Conservation (phyloP, 2,797 vertebrate genomes). For the Protosalanx chinensis region DNA sequence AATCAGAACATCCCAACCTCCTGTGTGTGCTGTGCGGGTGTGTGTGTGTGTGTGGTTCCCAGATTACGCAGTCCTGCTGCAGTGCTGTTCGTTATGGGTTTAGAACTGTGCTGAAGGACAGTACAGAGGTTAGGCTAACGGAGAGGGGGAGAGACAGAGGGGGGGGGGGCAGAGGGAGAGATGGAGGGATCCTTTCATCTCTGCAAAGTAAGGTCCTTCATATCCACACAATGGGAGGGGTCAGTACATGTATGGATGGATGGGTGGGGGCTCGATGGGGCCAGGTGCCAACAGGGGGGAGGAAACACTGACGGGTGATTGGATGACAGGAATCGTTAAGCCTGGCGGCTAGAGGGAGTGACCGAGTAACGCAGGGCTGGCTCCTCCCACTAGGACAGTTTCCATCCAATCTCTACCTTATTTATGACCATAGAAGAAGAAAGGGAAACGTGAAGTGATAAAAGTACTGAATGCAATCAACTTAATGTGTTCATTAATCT, state of each 20-base stretch:
- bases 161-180: neutral
- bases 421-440: neutral
- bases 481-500: conserved; percentile 31
- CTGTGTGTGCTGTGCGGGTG: too few relatives aligned
- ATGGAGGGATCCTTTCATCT: neutral
- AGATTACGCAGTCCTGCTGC: conserved; percentile 65
- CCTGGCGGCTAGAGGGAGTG: too few relatives aligned
- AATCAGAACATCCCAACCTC: neutral
- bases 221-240: too few relatives aligned
- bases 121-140: conserved; percentile 59
- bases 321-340: too few relatives aligned
- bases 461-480: conserved; percentile 17
- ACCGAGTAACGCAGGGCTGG: too few relatives aligned
- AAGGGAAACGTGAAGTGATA: neutral
- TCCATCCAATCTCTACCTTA: neutral
- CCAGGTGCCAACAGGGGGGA: too few relatives aligned
- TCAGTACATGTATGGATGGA: too few relatives aligned
- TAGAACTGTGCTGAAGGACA: conserved; percentile 57
- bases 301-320: too few relatives aligned
- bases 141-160: neutral
- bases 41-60: conserved; percentile 24
- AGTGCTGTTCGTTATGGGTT: conserved; percentile 66
- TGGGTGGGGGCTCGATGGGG: too few relatives aligned
- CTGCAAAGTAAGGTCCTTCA: neutral
- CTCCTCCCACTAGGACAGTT: too few relatives aligned